A percentile compares a stretch with the other conserved stretches of the same genome.
Evolutionary conservation across 1,140 invertebrate species (phyloP).

Genomic region (Pteromalus puparum): DNA sequence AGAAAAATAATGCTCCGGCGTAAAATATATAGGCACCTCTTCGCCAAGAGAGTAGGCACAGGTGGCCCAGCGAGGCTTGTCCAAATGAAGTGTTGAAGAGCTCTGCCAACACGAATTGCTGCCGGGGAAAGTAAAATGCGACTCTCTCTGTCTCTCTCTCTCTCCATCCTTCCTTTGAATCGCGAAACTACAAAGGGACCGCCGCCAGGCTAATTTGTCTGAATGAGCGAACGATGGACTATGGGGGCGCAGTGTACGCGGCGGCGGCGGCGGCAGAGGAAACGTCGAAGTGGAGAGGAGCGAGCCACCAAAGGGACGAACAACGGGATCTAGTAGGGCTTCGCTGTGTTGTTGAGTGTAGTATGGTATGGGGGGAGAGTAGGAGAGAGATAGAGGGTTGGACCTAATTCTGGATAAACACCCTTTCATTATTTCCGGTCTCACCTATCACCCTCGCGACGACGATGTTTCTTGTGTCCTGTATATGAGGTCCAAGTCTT

Average conservation of each 20-base stretch:
- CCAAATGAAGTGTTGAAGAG: constrained; percentile 71
- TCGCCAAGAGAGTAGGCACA: neutral
- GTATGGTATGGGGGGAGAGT: neutral
- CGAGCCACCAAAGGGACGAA: neutral
- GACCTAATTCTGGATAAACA: constrained; percentile 73
- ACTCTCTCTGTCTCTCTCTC: neutral
- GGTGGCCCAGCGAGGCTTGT: constrained; percentile 14
- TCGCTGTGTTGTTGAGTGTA: neutral
- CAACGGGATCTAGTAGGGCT: neutral
- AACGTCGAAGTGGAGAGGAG: constrained; percentile 12
- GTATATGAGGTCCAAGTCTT: neutral
- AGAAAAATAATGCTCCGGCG: too few relatives aligned
- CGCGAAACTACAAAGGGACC: constrained; percentile 70
- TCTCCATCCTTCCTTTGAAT: constrained; percentile 65
- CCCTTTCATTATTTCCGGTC: constrained; percentile 72
- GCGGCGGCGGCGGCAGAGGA: constrained; percentile 47
- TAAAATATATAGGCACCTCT: neutral
- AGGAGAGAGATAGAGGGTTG: constrained; percentile 48
- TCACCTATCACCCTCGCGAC: constrained; percentile 24
- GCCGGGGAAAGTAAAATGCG: constrained; percentile 69
- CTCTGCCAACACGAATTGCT: constrained; percentile 72
- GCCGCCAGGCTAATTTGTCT: constrained; percentile 75
- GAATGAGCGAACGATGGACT: constrained; percentile 73
- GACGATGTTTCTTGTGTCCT: neutral
- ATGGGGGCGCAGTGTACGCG: constrained; percentile 56